These are phyloP conservation scores for Dolichomitus sp. DNA, from an alignment of 2,888 invertebrate genomes.

Conservation along the genomic window DNA sequence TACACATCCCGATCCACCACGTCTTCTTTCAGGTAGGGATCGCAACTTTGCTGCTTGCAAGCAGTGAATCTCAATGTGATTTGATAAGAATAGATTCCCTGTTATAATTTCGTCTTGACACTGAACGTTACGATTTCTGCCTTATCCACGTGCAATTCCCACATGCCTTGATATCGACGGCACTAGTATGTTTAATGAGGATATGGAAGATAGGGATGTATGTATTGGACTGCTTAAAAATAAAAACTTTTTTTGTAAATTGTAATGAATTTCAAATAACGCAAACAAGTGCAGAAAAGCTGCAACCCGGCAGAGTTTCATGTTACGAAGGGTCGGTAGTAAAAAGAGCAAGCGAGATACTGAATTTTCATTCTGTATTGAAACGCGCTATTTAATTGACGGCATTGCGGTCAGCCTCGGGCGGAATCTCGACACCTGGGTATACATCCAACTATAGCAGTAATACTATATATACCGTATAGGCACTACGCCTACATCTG, in stretches of 20 bases:
- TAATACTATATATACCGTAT: background rate
- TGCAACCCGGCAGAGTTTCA: background rate
- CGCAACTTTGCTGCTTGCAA: too few species aligned
- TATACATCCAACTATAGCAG: slow-evolving; percentile 4
- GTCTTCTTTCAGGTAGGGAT: too few species aligned
- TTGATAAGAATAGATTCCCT: too few species aligned
- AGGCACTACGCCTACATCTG: background rate
- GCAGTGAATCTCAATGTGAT: too few species aligned
- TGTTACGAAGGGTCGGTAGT: background rate
- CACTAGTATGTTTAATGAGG: too few species aligned
- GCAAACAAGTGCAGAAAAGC: background rate
- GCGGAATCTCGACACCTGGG: slow-evolving; percentile 34
- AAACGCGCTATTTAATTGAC: slow-evolving; percentile 56
- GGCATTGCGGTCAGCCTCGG: slow-evolving; percentile 43
- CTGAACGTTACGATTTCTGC: too few species aligned
- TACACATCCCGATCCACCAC: too few species aligned
- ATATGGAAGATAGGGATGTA: too few species aligned
- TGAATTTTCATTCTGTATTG: slow-evolving; percentile 50
- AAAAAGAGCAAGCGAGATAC: background rate
- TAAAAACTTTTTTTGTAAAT: background rate
- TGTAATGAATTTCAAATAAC: slow-evolving; percentile 22
- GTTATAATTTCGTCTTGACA: too few species aligned
- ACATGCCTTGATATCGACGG: too few species aligned
- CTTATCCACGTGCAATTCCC: too few species aligned
- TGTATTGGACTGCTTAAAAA: too few species aligned